Evolutionary conservation across 1,140 invertebrate species (phyloP), one percentile per base, ranked within the genome.

Genomic region (Formica exsecta): DNA sequence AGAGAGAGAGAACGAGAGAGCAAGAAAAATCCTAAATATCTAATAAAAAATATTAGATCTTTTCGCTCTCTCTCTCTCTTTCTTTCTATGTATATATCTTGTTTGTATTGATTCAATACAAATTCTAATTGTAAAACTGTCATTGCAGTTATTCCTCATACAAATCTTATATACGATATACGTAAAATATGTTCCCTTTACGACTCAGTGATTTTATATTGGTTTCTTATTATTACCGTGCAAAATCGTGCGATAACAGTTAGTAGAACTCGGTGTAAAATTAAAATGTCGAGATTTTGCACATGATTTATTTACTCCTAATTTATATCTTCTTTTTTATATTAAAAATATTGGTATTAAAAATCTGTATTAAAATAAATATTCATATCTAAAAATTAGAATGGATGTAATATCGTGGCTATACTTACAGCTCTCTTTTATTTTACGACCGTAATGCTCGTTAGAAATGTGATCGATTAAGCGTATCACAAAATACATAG

Each of bases 241-340:
- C 16, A 29, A 75, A 75, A 38, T 61, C 22, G 16, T n/a, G 22
- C 19, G 29, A 66, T 77, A 66, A 51, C 16, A 8, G 51, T 80
- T 54, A 70, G 68, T 80, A 80, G 64, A 70, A 70, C 25, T 61
- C 16, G 22, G 16, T 25, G 16, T 1, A 22, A 80, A 70, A 80
- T 80, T 36, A 62, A 57, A 70, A 25, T 41, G 41, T 13, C 25
- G 16, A 48, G 29, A 19, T 41, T 70, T 57, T 6, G 48, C 48
- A 6, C 44, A 57, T 70, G 19, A 57, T 80, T 41, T 16, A 70
- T 16, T 70, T 9, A 19, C 51, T 70, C 29, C 70, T 16, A 3
- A 70, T 70, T 57, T 19, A 51, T 57, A n/a, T 70, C 6, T 25
- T 68, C 32, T 5, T 80, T 22, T 32, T 25, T 32, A 29, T 22